Percentiles rank a stretch among this genome's conserved stretches.
Evolutionary conservation across 2,888 invertebrate genomes (phyloP).

Genomic region (Hydropsyche betteni): DNA sequence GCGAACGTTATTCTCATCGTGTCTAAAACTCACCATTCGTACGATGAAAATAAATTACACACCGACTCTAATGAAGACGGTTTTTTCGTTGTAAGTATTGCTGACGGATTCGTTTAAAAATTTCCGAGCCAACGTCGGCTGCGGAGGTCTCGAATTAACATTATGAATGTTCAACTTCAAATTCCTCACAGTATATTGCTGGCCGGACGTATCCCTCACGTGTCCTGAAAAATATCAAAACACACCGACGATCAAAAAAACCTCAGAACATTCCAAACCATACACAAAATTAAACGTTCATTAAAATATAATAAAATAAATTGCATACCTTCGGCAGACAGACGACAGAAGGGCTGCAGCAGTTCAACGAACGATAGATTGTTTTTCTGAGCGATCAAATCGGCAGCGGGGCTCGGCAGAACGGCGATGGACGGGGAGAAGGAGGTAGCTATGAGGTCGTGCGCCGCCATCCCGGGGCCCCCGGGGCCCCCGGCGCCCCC

Average conservation of each 20-base stretch:
- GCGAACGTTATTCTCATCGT: not conserved
- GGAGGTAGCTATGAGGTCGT: not conserved
- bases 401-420: slow-evolving; percentile 83
- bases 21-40: not conserved
- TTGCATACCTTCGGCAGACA: slow-evolving; percentile 74
- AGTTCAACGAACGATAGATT: slow-evolving; percentile 90
- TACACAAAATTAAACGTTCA: not conserved
- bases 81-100: slow-evolving; percentile 67
- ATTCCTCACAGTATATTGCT: slow-evolving; percentile 75
- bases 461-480: slow-evolving; percentile 7
- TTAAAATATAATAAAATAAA: not conserved
- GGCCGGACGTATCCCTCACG: slow-evolving; percentile 84
- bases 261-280: too few species aligned
- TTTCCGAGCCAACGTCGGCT: slow-evolving; percentile 82
- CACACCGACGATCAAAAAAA: too few species aligned
- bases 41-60: slow-evolving; percentile 26
- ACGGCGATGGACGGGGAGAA: slow-evolving; percentile 70
- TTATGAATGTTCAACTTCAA: slow-evolving; percentile 83
- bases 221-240: slow-evolving; percentile 68
- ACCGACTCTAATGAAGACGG: slow-evolving; percentile 55
- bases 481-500: not conserved
- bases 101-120: slow-evolving; percentile 85
- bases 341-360: slow-evolving; percentile 86
- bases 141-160: slow-evolving; percentile 82
- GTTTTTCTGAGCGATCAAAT: slow-evolving; percentile 86